Evolutionary conservation across 2,888 invertebrate genomes (phyloP).

Genomic region (Caenorhabditis sp.): DNA sequence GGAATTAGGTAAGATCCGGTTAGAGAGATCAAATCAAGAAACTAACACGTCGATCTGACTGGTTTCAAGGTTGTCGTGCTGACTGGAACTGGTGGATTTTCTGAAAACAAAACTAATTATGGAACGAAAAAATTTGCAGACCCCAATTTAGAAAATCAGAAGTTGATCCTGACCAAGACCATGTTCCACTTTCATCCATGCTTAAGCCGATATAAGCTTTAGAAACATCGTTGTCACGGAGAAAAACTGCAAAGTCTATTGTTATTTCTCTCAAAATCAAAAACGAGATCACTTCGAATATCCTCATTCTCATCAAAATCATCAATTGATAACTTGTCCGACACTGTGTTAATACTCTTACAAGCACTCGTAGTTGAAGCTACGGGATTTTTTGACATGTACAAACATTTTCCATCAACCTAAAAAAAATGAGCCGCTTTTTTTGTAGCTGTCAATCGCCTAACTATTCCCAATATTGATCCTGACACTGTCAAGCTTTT

Average conservation of each 20-base stretch:
- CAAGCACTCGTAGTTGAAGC: neutral
- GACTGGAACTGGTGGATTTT: constrained; percentile 1
- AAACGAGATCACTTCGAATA: neutral
- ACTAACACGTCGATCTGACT: constrained; percentile 11
- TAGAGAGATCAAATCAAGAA: neutral
- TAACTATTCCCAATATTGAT: neutral
- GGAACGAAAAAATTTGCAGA: neutral
- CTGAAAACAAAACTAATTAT: neutral
- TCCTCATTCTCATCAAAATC: constrained; percentile 13
- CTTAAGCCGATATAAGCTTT: constrained; percentile 9
- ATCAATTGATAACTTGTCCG: constrained; percentile 12
- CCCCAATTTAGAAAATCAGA: constrained; percentile 17
- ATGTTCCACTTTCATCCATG: neutral
- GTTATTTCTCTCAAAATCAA: neutral
- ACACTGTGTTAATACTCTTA: neutral
- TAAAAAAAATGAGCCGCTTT: neutral
- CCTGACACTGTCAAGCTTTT: neutral
- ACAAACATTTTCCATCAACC: constrained; percentile 23
- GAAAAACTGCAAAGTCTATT: constrained; percentile 8
- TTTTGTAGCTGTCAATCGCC: neutral
- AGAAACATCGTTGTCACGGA: neutral
- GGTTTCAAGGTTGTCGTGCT: constrained; percentile 14
- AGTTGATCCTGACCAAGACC: constrained; percentile 15
- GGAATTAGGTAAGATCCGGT: neutral
- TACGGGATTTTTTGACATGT: neutral